A percentile compares a stretch with the other conserved stretches of the same genome.
Conservation (phyloP, 1,140 invertebrate genomes). For the Pogonomyrmex barbatus region DNA sequence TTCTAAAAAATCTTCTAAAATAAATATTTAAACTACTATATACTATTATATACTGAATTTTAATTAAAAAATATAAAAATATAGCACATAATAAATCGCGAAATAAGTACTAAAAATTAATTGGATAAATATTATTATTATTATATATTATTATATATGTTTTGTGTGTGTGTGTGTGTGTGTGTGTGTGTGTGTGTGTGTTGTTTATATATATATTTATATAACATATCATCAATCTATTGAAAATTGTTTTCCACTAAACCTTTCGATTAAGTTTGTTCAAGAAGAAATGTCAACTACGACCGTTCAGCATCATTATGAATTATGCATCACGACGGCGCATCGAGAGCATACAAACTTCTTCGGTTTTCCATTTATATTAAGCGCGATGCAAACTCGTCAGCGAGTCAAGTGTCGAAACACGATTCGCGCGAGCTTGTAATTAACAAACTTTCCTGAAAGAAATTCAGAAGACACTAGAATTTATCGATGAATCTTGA, state of each 20-base stretch:
- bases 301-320: slow-evolving; percentile 46
- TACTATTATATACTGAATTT: background rate
- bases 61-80: background rate
- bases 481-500: background rate
- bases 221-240: background rate
- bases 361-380: slow-evolving; percentile 52
- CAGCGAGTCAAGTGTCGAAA: slow-evolving; percentile 46
- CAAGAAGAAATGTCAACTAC: slow-evolving; percentile 53
- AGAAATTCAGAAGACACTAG: slow-evolving; percentile 21
- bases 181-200: too few relatives aligned
- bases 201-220: background rate
- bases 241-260: slow-evolving; percentile 18
- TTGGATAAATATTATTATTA: background rate
- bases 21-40: background rate
- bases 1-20: too few relatives aligned
- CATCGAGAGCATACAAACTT: slow-evolving; percentile 39
- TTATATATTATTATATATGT: background rate
- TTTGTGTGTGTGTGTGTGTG: too few relatives aligned
- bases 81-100: background rate
- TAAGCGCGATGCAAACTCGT: slow-evolving; percentile 50
- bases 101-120: background rate
- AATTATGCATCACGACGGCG: slow-evolving; percentile 51
- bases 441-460: slow-evolving; percentile 62
- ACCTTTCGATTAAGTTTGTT: slow-evolving; percentile 37
- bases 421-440: slow-evolving; percentile 48